Evolutionary conservation across 2,888 invertebrate genomes (phyloP), one percentile per base, ranked within the genome.

Genomic region (Bugulina stolonifera): DNA sequence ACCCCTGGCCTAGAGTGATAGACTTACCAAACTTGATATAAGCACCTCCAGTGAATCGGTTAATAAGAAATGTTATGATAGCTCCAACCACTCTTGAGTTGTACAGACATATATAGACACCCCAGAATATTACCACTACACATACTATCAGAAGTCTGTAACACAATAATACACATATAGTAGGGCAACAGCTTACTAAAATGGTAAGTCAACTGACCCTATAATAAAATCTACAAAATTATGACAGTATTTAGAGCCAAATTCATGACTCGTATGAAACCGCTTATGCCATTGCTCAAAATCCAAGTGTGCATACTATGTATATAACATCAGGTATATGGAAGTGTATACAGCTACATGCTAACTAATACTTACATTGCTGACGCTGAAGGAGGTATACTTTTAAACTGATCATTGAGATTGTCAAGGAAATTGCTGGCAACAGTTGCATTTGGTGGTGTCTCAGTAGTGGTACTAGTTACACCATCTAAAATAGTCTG

Each of bases 21-120:
- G 43, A 73, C 80, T 77, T 76, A 85, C 85, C 85, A 83, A 96
- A 91, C 88, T 93, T 91, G 78, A 95, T 90, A 84, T 92, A 92
- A 75, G 93, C 93, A 84, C 91, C 90, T 72, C 79, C 78, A 81
- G 92, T 90, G 85, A 96, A 91, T 81, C 90, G 89, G 86, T 95
- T 96, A 72, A 93, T 88, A 73, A 94, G 88, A 83, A 92, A 90
- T 10, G 96, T 96, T 72, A 95, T 88, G 79, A 96, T 89, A 81
- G 93, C 91, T 35, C 95, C 97, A 77, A 94, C 88, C 1, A 97
- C 89, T 75, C 96, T 89, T 72, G 94, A 94, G 85, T 95, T 95
- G 86, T 96, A 97, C 86, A 93, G 95, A 0, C 93, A 91, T 80
- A 94, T 91, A 86, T 96, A 97, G 77, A 94, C 91, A 71, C 94